phyloP scores from a whole-genome alignment of 1,140 invertebrate species.

The Sminthurinus signatus region DNA sequence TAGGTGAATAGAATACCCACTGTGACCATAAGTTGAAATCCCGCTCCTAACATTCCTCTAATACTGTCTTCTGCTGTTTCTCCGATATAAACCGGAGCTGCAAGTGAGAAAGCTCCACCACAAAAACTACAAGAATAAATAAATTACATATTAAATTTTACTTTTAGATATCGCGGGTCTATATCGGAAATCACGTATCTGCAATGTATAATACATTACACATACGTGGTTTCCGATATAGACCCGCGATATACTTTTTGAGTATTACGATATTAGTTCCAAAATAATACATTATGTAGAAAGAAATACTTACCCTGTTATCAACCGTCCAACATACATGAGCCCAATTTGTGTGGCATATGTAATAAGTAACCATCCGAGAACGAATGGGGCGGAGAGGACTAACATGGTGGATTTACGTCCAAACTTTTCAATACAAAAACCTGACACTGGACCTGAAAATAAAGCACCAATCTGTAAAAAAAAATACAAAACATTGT shows the following conservation, averaged over 20 bases:
- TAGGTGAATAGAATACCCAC: conserved; percentile 59
- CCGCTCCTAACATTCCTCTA: conserved; percentile 56
- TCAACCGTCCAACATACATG: conserved; percentile 60
- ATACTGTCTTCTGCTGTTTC: conserved; percentile 59
- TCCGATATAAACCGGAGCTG: conserved; percentile 49
- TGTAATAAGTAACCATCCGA: conserved; percentile 69
- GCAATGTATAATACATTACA: not conserved
- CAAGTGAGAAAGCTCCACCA: conserved; percentile 19
- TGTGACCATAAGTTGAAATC: conserved; percentile 60
- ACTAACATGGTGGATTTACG: conserved; percentile 65
- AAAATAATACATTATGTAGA: conserved; percentile 31
- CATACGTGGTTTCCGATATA: no score
- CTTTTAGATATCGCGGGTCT: no score
- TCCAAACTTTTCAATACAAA: conserved; percentile 64
- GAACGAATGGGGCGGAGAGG: conserved; percentile 61
- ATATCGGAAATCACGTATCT: no score
- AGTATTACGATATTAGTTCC: no score
- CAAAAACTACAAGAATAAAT: no score
- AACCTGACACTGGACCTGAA: conserved; percentile 64
- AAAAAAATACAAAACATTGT: no score
- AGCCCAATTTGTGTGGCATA: conserved; percentile 54
- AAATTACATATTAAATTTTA: no score
- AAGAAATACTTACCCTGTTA: conserved; percentile 45
- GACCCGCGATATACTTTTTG: no score
- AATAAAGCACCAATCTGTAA: conserved; percentile 59